phyloP scores from a whole-genome alignment of 2,797 vertebrate species.

The Pteropus rufus region DNA sequence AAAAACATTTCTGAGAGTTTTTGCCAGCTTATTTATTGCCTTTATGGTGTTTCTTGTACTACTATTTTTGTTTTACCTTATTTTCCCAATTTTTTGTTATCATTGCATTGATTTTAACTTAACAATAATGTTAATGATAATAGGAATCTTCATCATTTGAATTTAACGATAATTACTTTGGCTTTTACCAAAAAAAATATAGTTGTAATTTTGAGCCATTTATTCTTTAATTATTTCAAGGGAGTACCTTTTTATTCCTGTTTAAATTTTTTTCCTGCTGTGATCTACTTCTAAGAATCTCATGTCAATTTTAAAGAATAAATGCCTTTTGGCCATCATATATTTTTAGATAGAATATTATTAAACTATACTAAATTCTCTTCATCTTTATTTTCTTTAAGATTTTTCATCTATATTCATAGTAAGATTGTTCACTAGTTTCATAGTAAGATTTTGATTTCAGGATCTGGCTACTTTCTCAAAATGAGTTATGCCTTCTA shows the following conservation, averaged over 20 bases:
- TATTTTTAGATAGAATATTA: background rate
- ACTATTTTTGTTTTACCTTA: background rate
- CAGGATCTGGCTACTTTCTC: slow-evolving; percentile 11
- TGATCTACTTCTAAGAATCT: background rate
- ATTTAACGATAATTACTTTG: background rate
- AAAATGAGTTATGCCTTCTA: background rate
- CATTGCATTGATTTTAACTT: background rate
- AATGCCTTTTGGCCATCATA: background rate
- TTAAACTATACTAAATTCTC: background rate
- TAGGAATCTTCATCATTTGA: background rate
- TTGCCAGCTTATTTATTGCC: background rate
- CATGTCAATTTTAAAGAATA: background rate
- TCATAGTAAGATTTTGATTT: slow-evolving; percentile 15
- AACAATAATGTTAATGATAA: background rate
- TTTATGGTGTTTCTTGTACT: background rate
- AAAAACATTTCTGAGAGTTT: background rate
- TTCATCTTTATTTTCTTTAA: background rate
- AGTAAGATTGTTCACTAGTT: background rate
- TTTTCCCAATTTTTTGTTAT: background rate
- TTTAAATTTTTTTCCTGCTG: background rate
- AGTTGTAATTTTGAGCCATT: background rate
- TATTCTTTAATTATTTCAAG: background rate
- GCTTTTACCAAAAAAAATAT: background rate
- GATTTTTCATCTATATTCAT: background rate
- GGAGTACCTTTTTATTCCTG: background rate